Percentiles rank a stretch among this genome's conserved stretches.
These are phyloP conservation scores for Chroicocephalus ridibundus DNA, from an alignment of 2,113 vertebrate genomes.

Conservation along the genomic window DNA sequence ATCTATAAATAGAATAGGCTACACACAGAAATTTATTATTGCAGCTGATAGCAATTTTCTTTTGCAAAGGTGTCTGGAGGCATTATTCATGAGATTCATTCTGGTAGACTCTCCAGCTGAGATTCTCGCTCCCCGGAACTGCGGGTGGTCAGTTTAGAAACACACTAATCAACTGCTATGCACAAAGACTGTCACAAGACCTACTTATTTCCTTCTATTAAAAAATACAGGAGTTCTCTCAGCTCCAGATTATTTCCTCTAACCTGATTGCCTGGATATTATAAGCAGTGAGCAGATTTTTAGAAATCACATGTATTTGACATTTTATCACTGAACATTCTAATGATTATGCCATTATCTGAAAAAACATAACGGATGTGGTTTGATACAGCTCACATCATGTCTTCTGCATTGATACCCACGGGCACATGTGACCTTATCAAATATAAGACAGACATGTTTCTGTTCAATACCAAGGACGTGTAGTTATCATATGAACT, in stretches of 20 bases:
- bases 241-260: slow-evolving; percentile 23
- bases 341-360: background rate
- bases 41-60: slow-evolving; percentile 58
- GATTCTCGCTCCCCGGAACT: slow-evolving; percentile 40
- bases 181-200: slow-evolving; percentile 16
- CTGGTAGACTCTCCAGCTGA: slow-evolving; percentile 55
- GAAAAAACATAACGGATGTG: background rate
- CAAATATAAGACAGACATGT: background rate
- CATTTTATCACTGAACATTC: background rate
- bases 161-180: slow-evolving; percentile 47
- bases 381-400: background rate
- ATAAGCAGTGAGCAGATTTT: slow-evolving; percentile 15
- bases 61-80: slow-evolving; percentile 62
- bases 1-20: slow-evolving; percentile 66
- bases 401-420: background rate
- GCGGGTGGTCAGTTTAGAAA: slow-evolving; percentile 60
- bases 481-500: background rate
- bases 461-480: background rate
- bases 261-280: background rate
- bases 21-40: slow-evolving; percentile 64
- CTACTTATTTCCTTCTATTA: slow-evolving; percentile 40
- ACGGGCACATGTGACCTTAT: background rate
- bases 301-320: background rate
- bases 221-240: slow-evolving; percentile 30
- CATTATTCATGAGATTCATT: slow-evolving; percentile 65